Evolutionary conservation across 2,888 invertebrate species (phyloP).

Genomic region (Lithosia quadra): DNA sequence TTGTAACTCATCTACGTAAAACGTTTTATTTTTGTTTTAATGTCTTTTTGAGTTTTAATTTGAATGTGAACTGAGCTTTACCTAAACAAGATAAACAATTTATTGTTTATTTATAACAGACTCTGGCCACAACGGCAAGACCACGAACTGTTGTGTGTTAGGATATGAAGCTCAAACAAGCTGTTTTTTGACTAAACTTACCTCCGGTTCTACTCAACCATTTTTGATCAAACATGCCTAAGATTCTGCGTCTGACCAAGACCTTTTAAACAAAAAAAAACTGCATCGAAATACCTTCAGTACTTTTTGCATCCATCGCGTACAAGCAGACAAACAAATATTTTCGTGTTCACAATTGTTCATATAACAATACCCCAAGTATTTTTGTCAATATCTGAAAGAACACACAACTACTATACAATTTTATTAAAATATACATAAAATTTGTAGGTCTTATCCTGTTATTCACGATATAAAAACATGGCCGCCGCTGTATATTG

Average conservation of each 20-base stretch:
- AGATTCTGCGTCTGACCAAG: too few relatives aligned
- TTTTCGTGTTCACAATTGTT: too few relatives aligned
- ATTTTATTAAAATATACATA: neutral
- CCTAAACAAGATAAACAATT: slow-evolving; percentile 4
- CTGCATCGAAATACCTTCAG: too few relatives aligned
- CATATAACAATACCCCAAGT: too few relatives aligned
- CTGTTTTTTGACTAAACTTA: too few relatives aligned
- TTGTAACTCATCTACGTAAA: slow-evolving; percentile 18
- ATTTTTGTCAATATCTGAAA: too few relatives aligned
- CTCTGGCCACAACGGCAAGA: neutral
- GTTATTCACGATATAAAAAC: neutral
- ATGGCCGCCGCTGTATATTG: neutral
- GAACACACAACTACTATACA: too few relatives aligned
- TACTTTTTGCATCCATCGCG: too few relatives aligned
- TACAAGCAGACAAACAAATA: too few relatives aligned
- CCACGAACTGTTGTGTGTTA: neutral
- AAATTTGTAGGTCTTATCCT: neutral
- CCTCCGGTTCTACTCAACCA: too few relatives aligned
- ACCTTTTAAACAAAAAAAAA: too few relatives aligned
- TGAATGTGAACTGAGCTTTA: neutral
- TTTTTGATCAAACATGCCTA: too few relatives aligned
- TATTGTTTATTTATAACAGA: neutral
- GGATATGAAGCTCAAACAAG: neutral
- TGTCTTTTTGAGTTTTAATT: slow-evolving; percentile 8
- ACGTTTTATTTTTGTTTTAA: slow-evolving; percentile 21